Base-by-base conservation (phyloP, 2,888 invertebrate species). In the Carpatolechia fugitivella region DNA sequence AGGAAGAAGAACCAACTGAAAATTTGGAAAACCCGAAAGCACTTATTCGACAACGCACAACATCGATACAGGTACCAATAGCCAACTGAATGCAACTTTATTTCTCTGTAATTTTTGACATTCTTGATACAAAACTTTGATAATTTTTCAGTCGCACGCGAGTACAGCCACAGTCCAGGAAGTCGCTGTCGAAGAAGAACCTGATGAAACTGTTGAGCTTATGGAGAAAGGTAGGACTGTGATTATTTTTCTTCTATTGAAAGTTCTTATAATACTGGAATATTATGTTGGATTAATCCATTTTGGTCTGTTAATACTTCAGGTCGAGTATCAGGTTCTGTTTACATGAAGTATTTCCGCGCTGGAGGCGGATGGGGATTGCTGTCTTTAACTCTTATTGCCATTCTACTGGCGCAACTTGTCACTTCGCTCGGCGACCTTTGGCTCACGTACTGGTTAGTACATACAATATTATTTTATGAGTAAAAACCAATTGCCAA, bases 361-460 rank as follows among this genome's bases (percentile, higher is more conserved):
- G 93, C 94, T 3, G 96, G 96, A 49, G 93, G 92, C 3, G 91
- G 92, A 20, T 80, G 91, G 68, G 72, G 86, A 6, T 74, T 92
- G 48, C 76, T 95, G 16, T 29, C 91, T 0, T 65, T 92, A 7
- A 91, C 94, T 3, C 29, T 92, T 0, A 24, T 93, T 0, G 77
- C 92, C 36, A 88, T 94, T 53, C 60, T 95, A 16, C 61, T 93
- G 6, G 94, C 95, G 3, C 96, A 96, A 81, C 74, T 92, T 18
- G 81, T 93, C 52, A 94, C 93, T 55, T 95, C 95, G 41, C 91
- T 93, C 51, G 91, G 92, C 48, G 96, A 97, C 78, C 93, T 94
- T 71, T 96, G 95, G 95, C 91, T 96, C 0, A 94, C 94, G 1
- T 80, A 92, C 67, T 96, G 96, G 96, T 95, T 80, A 82, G 60